Percentiles rank a stretch among this genome's conserved stretches.
phyloP scores from a whole-genome alignment of 1,140 invertebrate species.

The Frieseomelitta varia region DNA sequence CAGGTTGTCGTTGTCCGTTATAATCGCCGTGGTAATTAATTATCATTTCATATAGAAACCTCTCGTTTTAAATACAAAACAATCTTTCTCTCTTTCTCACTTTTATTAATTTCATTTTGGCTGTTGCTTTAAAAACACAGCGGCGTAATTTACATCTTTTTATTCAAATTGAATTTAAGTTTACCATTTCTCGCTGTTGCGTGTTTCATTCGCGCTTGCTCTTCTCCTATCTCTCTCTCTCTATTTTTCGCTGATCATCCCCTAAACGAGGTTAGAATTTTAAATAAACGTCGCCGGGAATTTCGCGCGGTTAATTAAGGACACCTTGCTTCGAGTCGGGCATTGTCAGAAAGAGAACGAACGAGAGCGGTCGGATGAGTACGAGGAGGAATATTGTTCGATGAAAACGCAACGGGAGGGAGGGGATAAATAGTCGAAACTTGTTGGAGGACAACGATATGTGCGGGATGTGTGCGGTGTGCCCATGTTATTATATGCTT shows the following conservation, averaged over 20 bases:
- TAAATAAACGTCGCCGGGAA: too few relatives aligned
- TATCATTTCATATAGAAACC: not conserved
- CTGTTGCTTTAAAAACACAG: not conserved
- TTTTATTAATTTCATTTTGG: not conserved
- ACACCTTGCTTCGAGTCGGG: too few relatives aligned
- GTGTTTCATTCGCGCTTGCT: not conserved
- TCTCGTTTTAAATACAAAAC: not conserved
- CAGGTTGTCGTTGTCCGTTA: constrained; percentile 37
- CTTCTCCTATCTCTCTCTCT: too few relatives aligned
- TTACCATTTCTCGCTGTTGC: not conserved
- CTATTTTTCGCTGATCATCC: too few relatives aligned
- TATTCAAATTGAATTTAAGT: not conserved
- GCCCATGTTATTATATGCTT: too few relatives aligned
- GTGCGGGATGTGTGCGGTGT: too few relatives aligned
- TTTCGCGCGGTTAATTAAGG: too few relatives aligned
- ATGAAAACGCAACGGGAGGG: not conserved
- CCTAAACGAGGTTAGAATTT: too few relatives aligned
- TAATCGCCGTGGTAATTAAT: constrained; percentile 27
- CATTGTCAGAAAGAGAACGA: too few relatives aligned
- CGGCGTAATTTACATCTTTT: not conserved
- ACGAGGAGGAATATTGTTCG: not conserved
- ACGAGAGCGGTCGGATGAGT: too few relatives aligned
- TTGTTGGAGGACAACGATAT: too few relatives aligned
- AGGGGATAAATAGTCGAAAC: too few relatives aligned
- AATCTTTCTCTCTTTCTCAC: not conserved